Evolutionary conservation across 2,888 invertebrate genomes (phyloP), one percentile per base, ranked within the genome.

Genomic region (Tholera decimalis): DNA sequence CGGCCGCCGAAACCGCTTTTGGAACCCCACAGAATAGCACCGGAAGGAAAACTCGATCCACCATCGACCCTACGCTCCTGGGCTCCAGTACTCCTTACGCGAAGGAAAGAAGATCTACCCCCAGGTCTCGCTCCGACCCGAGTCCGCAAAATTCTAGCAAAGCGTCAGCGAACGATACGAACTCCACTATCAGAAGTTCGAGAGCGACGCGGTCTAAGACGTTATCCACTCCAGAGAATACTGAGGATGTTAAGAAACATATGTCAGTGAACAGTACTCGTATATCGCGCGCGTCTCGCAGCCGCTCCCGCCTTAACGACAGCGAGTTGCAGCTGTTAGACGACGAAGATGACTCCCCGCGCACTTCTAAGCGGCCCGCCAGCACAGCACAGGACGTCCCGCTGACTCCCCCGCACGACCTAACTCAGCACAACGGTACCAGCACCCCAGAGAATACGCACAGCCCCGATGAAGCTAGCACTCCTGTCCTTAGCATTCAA

Each of bases 401-500:
- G 3, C 15, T 24, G 2, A 59, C 79, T 15, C 43, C 66, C 4
- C 24, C 37, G 1, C 47, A 44, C 0, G 70, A 55, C 24, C 68
- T 80, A 1, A 54, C 66, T 1, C 69, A 49, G 3, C 56, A 68
- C 3, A 79, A 82, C 9, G 93, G 93, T 0, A 73, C 60, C 3
- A 80, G 79, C 9, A 94, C 94, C 0, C 94, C 94, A 0, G 91
- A 92, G 41, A 89, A 90, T 37, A 75, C 79, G 7, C 78, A 66
- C 3, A 91, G 89, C 53, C 91, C 92, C 1, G 85, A 86, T 39
- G 91, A 89, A 41, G 84, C 84, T 1, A 86, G 85, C 1, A 95
- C 95, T 2, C 95, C 95, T 0, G 87, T 94, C 1, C 77, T 94
- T 0, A 91, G 85, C 68, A 93, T 94, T 11, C 91, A 91, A 69